A percentile compares a stretch with the other conserved stretches of the same genome.
Conservation (phyloP, 2,797 vertebrate species). For the Sebastes melanostomus region DNA sequence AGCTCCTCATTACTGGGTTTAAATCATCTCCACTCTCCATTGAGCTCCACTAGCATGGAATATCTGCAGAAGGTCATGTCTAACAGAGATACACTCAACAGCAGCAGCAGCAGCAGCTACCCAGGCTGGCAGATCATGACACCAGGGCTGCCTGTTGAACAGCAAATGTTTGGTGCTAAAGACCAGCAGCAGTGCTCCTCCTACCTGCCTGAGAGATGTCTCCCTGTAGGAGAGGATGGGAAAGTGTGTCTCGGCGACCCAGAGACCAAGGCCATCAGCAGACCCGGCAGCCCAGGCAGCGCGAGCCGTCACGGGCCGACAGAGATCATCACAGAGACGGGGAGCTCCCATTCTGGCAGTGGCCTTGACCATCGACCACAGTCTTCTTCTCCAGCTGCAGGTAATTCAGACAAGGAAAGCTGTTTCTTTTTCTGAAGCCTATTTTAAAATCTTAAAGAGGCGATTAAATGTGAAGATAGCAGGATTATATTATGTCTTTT, state of each 20-base stretch:
- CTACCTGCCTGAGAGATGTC: conserved; percentile 59
- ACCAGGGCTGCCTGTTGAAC: conserved; percentile 90
- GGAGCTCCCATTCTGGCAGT: conserved; percentile 87
- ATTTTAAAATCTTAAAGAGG: neutral
- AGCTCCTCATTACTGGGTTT: conserved; percentile 90
- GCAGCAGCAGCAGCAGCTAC: conserved; percentile 80
- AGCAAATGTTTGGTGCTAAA: conserved; percentile 88
- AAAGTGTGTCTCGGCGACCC: conserved; percentile 89
- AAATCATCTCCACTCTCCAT: conserved; percentile 89
- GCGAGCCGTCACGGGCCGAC: conserved; percentile 82
- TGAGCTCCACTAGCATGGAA: conserved; percentile 93
- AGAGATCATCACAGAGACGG: conserved; percentile 88
- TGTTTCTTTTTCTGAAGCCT: neutral
- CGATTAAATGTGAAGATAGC: neutral
- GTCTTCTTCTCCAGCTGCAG: conserved; percentile 92
- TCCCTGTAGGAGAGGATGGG: conserved; percentile 83
- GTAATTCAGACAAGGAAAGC: conserved; percentile 73
- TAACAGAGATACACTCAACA: conserved; percentile 91
- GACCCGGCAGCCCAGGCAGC: conserved; percentile 90
- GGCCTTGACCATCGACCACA: conserved; percentile 90
- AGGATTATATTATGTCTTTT: neutral
- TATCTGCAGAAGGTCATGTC: conserved; percentile 92
- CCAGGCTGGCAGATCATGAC: conserved; percentile 97
- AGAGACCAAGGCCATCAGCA: conserved; percentile 90
- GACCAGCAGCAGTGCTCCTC: conserved; percentile 80